Evolutionary conservation across 1,140 invertebrate species (phyloP).

Genomic region (Zaprionus davidi): DNA sequence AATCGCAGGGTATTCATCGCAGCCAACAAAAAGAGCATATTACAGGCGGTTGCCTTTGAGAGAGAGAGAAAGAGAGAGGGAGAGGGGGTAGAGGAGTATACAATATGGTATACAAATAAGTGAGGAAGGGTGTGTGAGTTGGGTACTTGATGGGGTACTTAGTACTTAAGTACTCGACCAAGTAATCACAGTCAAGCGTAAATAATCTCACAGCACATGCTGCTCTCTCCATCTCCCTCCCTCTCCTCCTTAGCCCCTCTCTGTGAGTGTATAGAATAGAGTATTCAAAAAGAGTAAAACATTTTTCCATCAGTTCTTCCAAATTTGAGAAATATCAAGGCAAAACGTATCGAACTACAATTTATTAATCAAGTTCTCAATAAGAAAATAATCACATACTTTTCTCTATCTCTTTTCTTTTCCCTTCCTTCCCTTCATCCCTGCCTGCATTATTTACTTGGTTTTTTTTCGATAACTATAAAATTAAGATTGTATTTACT

Average conservation of each 20-base stretch:
- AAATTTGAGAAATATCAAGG: conserved; percentile 3
- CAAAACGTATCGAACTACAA: neutral
- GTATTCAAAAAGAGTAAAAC: neutral
- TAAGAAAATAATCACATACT: neutral
- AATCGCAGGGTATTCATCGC: neutral
- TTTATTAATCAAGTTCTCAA: neutral
- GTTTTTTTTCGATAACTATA: conserved; percentile 25
- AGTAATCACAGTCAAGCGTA: conserved; percentile 13
- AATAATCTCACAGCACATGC: neutral
- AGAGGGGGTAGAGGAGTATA: neutral
- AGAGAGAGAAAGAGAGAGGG: neutral
- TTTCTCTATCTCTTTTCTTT: neutral
- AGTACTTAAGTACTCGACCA: conserved; percentile 26
- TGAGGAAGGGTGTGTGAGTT: neutral
- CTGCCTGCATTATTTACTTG: neutral
- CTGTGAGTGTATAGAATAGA: neutral
- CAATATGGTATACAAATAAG: neutral
- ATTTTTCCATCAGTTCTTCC: conserved; percentile 24
- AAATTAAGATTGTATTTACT: conserved; percentile 43
- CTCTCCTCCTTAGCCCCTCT: neutral
- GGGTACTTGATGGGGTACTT: conserved; percentile 8
- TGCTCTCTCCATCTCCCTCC: neutral
- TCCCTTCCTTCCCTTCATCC: neutral
- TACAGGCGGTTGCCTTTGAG: conserved; percentile 54
- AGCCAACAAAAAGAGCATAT: conserved; percentile 64